A percentile compares a stretch with the other conserved stretches of the same genome.
phyloP scores from a whole-genome alignment of 2,888 invertebrate genomes.

The Thumatha senex region DNA sequence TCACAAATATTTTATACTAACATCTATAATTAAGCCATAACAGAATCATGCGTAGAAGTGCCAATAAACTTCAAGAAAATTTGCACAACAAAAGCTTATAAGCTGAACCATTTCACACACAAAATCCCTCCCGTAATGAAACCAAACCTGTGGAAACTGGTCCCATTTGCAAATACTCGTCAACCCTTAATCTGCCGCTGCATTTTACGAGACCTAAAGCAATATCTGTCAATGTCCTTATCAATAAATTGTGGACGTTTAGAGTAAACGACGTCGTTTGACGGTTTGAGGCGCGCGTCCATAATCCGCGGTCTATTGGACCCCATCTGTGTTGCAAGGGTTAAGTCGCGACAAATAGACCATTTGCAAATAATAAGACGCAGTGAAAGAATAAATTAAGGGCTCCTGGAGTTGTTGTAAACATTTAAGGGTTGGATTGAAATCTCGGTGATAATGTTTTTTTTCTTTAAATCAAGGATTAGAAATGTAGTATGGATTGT shows the following conservation, averaged over 20 bases:
- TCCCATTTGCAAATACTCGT: slow-evolving; percentile 77
- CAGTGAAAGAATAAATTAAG: slow-evolving; percentile 83
- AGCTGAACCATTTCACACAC: slow-evolving; percentile 53
- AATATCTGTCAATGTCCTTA: slow-evolving; percentile 83
- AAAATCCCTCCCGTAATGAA: slow-evolving; percentile 63
- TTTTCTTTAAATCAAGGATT: slow-evolving; percentile 27
- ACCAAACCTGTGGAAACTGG: slow-evolving; percentile 62
- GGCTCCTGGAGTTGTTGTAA: slow-evolving; percentile 38
- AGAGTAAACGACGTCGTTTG: slow-evolving; percentile 78
- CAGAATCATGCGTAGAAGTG: slow-evolving; percentile 34
- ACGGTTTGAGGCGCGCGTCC: slow-evolving; percentile 69
- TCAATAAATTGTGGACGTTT: slow-evolving; percentile 81
- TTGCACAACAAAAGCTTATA: slow-evolving; percentile 58
- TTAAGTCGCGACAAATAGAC: slow-evolving; percentile 82
- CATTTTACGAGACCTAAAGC: slow-evolving; percentile 77
- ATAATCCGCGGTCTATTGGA: slow-evolving; percentile 75
- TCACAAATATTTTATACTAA: not conserved
- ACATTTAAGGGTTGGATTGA: slow-evolving; percentile 38
- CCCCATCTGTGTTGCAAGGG: slow-evolving; percentile 80
- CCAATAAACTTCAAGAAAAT: slow-evolving; percentile 46
- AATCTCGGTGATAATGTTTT: slow-evolving; percentile 31
- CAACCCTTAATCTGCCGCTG: slow-evolving; percentile 78
- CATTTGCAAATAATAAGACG: slow-evolving; percentile 84
- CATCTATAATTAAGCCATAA: slow-evolving; percentile 4
- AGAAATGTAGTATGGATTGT: slow-evolving; percentile 2